Base-by-base conservation (phyloP, 2,888 invertebrate species). In the Bellardia pandia region DNA sequence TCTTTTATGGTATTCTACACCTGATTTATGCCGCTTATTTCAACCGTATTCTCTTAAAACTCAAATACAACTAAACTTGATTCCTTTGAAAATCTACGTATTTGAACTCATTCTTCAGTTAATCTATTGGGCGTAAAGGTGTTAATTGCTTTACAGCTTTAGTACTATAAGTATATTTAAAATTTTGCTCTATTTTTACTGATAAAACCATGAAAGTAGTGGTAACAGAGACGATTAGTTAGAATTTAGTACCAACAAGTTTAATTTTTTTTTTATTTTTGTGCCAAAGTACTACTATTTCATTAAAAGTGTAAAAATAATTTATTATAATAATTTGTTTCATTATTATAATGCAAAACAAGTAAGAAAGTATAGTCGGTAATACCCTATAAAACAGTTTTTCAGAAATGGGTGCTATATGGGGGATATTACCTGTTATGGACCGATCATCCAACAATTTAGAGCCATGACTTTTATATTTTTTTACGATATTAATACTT, bases 31-130 rank as follows among this genome's bases (percentile, higher is more conserved):
- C 48, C 48, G 88, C 89, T 88, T 86, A 72, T 89, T 88, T 87
- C 89, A 86, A 89, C 72, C 62, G 62, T 77, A 33, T 76, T 79
- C 90, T 64, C 89, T 88, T 77, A 82, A 85, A 85, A 68, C 75
- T 78, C 58, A 75, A 89, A 89, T 75, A 85, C 88, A 88, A 91
- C 89, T 90, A 89, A 88, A 89, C 78, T 86, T 85, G 69, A 69
- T 23, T 76, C 86, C 88, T 88, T 90, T 88, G 82, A 89, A 90
- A 90, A 89, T 90, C 88, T 71, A 78, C 80, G 75, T 89, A 79
- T 66, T 72, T 75, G 45, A 74, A 60, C 64, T 78, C 58, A 68
- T 66, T 81, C 66, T 76, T 33, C 14, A 72, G 71, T 66, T 82
- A 78, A 77, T 77, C 45, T 62, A 80, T 53, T 48, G 40, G 48